These are phyloP conservation scores for Pseudomyrmex gracilis DNA, from an alignment of 1,140 invertebrate genomes.

Conservation along the genomic window DNA sequence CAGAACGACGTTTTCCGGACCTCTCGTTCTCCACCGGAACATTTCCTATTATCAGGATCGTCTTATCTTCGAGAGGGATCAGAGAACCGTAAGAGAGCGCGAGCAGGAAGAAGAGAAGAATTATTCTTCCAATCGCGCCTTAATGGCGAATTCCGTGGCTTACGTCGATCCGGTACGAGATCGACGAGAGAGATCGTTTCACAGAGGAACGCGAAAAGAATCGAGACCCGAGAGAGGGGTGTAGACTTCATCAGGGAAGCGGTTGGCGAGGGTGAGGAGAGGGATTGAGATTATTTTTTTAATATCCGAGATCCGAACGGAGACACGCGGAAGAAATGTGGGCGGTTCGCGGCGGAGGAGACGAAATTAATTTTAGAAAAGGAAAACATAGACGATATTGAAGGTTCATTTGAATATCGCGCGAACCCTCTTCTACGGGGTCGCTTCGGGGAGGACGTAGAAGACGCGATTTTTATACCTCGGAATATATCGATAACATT, in stretches of 20 bases:
- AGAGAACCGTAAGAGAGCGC: neutral
- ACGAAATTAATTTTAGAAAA: slow-evolving; percentile 74
- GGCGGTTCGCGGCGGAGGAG: neutral
- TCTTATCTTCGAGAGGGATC: neutral
- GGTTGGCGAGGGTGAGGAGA: neutral
- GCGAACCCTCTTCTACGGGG: slow-evolving; percentile 37
- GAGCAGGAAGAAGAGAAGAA: neutral
- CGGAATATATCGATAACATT: slow-evolving; percentile 70
- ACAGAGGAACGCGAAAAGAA: neutral
- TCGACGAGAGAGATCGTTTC: neutral
- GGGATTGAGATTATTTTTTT: slow-evolving; percentile 62
- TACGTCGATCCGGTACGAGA: neutral
- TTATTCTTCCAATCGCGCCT: neutral
- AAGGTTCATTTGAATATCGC: slow-evolving; percentile 76
- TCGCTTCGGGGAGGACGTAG: neutral
- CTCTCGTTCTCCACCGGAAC: neutral
- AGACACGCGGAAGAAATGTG: no score
- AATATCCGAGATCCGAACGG: slow-evolving; percentile 50
- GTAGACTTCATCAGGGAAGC: slow-evolving; percentile 10
- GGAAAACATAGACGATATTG: slow-evolving; percentile 75
- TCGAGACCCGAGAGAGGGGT: neutral
- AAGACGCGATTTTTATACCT: slow-evolving; percentile 17
- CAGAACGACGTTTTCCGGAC: neutral
- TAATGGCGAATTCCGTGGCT: slow-evolving; percentile 3
- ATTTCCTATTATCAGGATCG: neutral